Evolutionary conservation across 2,888 invertebrate species (phyloP), one percentile per base, ranked within the genome.

Genomic region (Cosmia trapezina): DNA sequence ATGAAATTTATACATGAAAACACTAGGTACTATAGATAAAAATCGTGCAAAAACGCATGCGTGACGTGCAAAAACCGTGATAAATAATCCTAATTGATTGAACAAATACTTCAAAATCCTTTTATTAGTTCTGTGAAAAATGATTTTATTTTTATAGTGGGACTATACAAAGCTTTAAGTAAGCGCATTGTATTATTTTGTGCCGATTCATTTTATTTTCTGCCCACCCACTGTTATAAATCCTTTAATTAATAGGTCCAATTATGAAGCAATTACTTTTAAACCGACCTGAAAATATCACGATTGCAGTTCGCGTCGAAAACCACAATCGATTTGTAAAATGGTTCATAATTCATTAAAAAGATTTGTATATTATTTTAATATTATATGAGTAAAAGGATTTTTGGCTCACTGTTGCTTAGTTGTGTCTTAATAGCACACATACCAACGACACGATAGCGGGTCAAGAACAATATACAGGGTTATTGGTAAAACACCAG

Each of bases 261-360:
- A 81, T 83, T 74, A 78, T 74, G 75, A 79, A 83, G 79, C 74
- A 79, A 81, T 83, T 79, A 70, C 70, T 79, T 83, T 73, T 83
- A 83, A 22, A 64, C 56, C 45, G 37, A 73, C 47, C 66, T 73
- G 63, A 83, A 77, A 82, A 80, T 82, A 73, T 73, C 69, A 61
- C 56, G 66, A 79, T 61, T 68, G 51, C 62, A 56, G 70, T 64
- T 65, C 53, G 70, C 51, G 80, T 61, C 62, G 64, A 78, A 83
- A 74, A 65, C 79, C 80, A 57, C 83, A 73, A 61, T 53, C 73
- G 63, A 73, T 80, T 80, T 78, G 49, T 72, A 69, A 59, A 73
- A 73, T 73, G 65, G 54, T 54, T 63, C 47, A 51, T 81, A 51
- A 63, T 78, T 69, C 54, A 78, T 81, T 75, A 14, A 70, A 67